Base-by-base conservation (phyloP, 2,113 vertebrate genomes). In the Myodes glareolus region DNA sequence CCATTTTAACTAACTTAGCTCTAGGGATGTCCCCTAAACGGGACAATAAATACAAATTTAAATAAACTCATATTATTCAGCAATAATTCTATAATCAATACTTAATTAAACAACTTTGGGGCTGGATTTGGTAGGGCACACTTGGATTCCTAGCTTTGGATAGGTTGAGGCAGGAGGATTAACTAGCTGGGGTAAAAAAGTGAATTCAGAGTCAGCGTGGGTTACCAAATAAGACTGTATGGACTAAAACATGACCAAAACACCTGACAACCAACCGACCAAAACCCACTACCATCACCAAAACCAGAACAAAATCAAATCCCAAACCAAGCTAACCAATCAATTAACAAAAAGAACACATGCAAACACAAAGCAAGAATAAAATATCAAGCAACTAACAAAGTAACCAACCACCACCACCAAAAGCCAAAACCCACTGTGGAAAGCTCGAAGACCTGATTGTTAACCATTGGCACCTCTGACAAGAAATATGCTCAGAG, bases 1-100 rank as follows among this genome's bases (percentile, higher is more conserved):
- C 90, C 91, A 94, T 93, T 97, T 98, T 96, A 70, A 94, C 47
- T 90, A 96, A 42, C 47, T 14, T 92, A 95, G 96, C 25, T 70
- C 42, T 78, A 94, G 67, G 27, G 92, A 94, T 94, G 82, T 68
- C 97, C 89, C 42, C 89, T 47, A 73, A 82, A 84, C 42, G 67
- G 93, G 45, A 45, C 21, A 93, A 94, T 50, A 93, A 93, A 94
- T 50, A 93, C 67, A 72, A 93, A 58, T 70, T 21, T 3, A 70
- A 52, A n/a, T 52, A 80, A 0, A 36, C 27, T 19, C 65, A 42
- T 65, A 27, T n/a, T 97, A 61, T 93, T 95, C 31, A 85, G 36
- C 36, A 92, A 13, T 96, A 72, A 95, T 50, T 87, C 70, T 91
- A 87, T 94, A 68, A 33, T 68, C 67, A 36, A 68, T 68, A 68